Base-by-base conservation (phyloP, 2,888 invertebrate genomes). In the Erebia palarica region DNA sequence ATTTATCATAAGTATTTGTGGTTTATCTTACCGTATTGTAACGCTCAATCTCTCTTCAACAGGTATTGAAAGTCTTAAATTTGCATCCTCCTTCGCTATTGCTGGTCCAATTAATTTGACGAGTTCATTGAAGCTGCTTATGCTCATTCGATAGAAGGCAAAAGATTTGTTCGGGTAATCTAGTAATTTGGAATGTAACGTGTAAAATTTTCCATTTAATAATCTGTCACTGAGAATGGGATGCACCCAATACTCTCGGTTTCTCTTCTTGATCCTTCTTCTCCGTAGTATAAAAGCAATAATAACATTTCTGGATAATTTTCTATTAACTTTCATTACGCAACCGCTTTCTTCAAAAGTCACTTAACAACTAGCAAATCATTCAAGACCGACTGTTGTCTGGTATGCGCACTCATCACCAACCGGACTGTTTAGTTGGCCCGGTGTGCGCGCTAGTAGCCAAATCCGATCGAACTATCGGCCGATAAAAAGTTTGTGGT, bases 61-160 rank as follows among this genome's bases (percentile, higher is more conserved):
- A 69, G 72, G 69, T 65, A 72, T 69, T 65, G 72, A 65, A 57
- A 72, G 69, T 72, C 72, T 72, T 66, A 72, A 69, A 58, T 69
- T 65, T 63, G 69, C 70, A 67, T 72, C 63, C 60, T 70, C 47
- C 57, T 73, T 70, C 27, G 65, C 65, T 73, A 70, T 70, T 67
- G 60, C 55, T 47, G 73, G 57, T 68, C 68, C 68, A 55, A 73
- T 65, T 55, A 65, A 60, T 44, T 59, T 58, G 42, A 74, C 21
- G 61, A 74, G 59, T 69, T 73, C 66, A 71, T 71, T 51, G 58
- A 71, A 73, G 63, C 72, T 74, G 59, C 51, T 63, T 53, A 72
- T 58, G 64, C 74, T 72, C 72, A 74, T 70, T 68, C 68, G 71
- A 51, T 63, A 71, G 65, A 57, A 72, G 3, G 53, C 18, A 68